Evolutionary conservation across 2,797 vertebrate species (phyloP), one percentile per base, ranked within the genome.

Genomic region (Galagoides demidoff): DNA sequence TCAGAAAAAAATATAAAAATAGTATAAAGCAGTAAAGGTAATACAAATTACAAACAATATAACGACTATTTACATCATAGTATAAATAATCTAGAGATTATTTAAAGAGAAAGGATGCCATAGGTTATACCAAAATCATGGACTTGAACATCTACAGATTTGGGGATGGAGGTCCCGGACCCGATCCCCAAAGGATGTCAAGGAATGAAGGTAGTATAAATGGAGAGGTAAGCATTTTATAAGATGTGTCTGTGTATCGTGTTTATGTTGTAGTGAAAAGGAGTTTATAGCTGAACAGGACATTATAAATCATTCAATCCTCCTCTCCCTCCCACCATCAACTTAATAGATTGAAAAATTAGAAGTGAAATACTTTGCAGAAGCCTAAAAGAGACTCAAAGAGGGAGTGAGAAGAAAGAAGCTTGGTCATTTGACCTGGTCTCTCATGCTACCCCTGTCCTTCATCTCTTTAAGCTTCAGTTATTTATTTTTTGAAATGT

Each of bases 371-470:
- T 86, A 39, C 70, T 57, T 90, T 68, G 0, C 10, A 43, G 88
- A 92, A 77, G 5, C 17, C n/a, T 95, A 43, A 77, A 39, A 49
- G 29, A 84, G n/a, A 82, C 22, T 88, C 52, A 61, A 81, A 95
- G 16, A 1, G 23, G 70, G 61, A 61, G 3, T 52, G 71, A 81
- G 64, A 83, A 59, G 70, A 49, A 77, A 85, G 25, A 92, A 61
- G 1, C 14, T 83, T 83, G 83, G 76, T 43, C 63, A 70, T 52
- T 52, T 88, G 39, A 43, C 22, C 9, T 13, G 17, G n/a, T 88
- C 83, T 83, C 70, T 82, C 52, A 76, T 83, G 43, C 52, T 77
- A 70, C 9, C 52, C 49, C 49, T 39, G 6, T 55, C 34, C 31
- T 34, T 79, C 13, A 73, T 10, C 19, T 89, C 43, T 79, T 64